Evolutionary conservation across 2,113 vertebrate species (phyloP).

Genomic region (Crocuta crocuta): DNA sequence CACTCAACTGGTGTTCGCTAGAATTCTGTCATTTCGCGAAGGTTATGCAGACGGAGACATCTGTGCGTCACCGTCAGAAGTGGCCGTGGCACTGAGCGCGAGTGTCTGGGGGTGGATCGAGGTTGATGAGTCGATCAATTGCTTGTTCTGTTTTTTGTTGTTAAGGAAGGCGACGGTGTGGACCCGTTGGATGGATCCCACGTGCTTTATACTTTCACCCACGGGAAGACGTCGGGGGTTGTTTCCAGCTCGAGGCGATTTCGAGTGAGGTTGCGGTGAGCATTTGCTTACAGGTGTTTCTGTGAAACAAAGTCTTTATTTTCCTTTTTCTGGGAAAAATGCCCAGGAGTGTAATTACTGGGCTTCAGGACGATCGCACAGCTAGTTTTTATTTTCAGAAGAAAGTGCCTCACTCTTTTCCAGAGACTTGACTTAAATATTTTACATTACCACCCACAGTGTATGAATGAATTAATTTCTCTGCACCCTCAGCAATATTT

Average conservation of each 20-base stretch:
- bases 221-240: neutral
- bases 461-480: neutral
- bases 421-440: neutral
- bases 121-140: too few relatives aligned
- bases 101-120: too few relatives aligned
- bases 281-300: neutral
- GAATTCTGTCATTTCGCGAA: neutral
- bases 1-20: constrained; percentile 89
- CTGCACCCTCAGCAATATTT: neutral
- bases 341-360: neutral
- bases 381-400: neutral
- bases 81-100: neutral
- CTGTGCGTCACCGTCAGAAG: too few relatives aligned
- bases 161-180: neutral
- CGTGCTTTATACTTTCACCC: too few relatives aligned
- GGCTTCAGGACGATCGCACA: too few relatives aligned
- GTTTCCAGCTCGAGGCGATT: neutral
- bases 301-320: neutral
- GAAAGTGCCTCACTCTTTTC: neutral
- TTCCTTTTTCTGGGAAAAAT: neutral
- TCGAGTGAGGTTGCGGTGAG: too few relatives aligned
- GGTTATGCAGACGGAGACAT: rapidly evolving
- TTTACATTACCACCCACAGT: too few relatives aligned
- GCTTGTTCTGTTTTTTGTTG: neutral
- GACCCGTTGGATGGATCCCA: too few relatives aligned